Percentiles rank a stretch among this genome's conserved stretches.
phyloP scores from a whole-genome alignment of 2,797 vertebrate species.

The Bryconaethiops microstoma region DNA sequence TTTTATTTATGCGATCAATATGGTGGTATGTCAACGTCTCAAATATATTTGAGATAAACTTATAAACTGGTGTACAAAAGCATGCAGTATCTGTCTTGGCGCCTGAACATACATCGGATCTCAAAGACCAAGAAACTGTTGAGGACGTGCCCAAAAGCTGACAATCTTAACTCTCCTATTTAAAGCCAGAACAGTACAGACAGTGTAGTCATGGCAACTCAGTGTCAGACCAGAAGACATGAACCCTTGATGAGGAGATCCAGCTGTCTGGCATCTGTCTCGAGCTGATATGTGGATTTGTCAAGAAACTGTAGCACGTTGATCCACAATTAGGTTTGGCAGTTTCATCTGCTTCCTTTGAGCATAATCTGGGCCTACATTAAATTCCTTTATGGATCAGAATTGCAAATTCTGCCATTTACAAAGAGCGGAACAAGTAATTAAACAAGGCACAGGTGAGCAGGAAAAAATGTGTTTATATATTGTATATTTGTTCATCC shows the following conservation, averaged over 20 bases:
- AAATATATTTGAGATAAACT: too few species aligned
- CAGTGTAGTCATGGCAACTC: constrained; percentile 73
- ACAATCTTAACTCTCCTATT: constrained; percentile 58
- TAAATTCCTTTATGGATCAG: background rate
- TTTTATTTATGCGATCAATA: background rate
- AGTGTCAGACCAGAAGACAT: constrained; percentile 62
- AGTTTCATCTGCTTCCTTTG: background rate
- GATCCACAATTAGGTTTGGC: background rate
- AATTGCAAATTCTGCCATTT: background rate
- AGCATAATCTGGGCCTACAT: background rate
- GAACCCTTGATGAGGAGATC: constrained; percentile 60
- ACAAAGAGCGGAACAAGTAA: background rate
- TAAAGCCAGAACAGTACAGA: constrained; percentile 56
- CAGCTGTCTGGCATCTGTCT: constrained; percentile 48
- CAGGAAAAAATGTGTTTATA: too few species aligned
- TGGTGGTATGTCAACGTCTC: background rate
- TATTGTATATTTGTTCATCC: too few species aligned
- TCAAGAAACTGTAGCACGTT: background rate
- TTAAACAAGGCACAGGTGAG: background rate
- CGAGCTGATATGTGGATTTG: background rate
- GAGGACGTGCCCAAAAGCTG: background rate
- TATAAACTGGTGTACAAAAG: too few species aligned
- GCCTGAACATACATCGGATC: background rate
- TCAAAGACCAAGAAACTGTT: background rate
- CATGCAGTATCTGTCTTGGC: background rate